phyloP scores from a whole-genome alignment of 2,888 invertebrate genomes.

The Bombyx huttoni region DNA sequence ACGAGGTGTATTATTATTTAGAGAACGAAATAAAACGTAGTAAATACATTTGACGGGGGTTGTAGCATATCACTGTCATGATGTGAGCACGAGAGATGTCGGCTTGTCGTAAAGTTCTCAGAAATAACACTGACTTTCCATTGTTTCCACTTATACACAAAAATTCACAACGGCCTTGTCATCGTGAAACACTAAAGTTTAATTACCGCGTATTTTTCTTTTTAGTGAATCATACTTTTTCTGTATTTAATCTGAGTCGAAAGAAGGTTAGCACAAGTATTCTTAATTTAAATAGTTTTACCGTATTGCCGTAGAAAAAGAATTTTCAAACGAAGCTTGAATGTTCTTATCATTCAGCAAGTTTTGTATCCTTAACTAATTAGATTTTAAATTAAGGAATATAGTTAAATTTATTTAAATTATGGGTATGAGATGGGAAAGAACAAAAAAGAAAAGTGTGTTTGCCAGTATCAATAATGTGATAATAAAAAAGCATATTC shows the following conservation, averaged over 20 bases:
- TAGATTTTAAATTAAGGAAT: no score
- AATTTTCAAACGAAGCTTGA: no score
- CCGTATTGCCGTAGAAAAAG: no score
- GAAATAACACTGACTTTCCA: constrained; percentile 29
- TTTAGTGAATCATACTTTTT: background rate
- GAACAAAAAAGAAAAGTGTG: no score
- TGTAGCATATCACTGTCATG: constrained; percentile 21
- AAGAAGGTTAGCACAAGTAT: no score
- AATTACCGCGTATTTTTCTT: constrained; percentile 21
- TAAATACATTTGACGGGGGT: background rate
- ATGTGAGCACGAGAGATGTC: constrained; percentile 54
- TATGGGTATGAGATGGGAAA: no score
- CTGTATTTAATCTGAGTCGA: background rate
- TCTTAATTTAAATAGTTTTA: no score
- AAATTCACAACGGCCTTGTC: constrained; percentile 36
- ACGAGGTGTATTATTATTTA: background rate
- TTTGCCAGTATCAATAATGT: no score
- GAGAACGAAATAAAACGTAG: background rate
- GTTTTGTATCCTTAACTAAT: no score
- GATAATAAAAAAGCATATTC: no score
- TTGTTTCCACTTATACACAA: constrained; percentile 34
- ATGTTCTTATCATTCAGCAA: no score
- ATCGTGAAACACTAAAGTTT: constrained; percentile 20
- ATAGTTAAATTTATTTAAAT: no score
- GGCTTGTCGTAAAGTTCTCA: constrained; percentile 24